Evolutionary conservation across 2,888 invertebrate species (phyloP).

Genomic region (Noctua comes): DNA sequence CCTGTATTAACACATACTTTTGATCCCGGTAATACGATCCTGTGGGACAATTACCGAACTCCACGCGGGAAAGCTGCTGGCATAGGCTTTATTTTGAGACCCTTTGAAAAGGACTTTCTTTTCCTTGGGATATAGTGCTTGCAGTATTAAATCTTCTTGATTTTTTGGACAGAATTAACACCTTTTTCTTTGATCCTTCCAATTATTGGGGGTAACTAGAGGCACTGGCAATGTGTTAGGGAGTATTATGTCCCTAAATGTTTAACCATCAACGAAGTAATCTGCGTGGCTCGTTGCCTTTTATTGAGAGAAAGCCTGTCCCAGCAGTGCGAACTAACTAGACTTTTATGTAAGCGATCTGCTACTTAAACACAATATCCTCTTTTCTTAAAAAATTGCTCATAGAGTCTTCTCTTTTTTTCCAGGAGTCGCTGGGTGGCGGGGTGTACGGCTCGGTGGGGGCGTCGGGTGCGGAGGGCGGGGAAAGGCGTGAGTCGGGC

Average conservation of each 20-base stretch:
- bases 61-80: too few relatives aligned
- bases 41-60: too few relatives aligned
- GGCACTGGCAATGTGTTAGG: not conserved
- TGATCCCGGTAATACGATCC: too few relatives aligned
- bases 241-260: not conserved
- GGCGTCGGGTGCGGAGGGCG: slow-evolving; percentile 85
- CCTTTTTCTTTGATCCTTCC: not conserved
- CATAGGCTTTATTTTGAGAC: too few relatives aligned
- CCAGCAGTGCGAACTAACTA: not conserved
- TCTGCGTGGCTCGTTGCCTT: not conserved
- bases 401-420: slow-evolving; percentile 21
- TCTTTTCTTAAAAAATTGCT: not conserved
- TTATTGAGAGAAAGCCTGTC: not conserved
- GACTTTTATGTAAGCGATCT: not conserved
- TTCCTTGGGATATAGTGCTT: not conserved
- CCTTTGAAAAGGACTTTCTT: too few relatives aligned
- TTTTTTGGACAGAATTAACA: not conserved
- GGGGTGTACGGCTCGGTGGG: slow-evolving; percentile 81
- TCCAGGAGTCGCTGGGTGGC: slow-evolving; percentile 84
- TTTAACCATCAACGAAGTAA: not conserved
- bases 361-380: not conserved
- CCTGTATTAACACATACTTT: too few relatives aligned
- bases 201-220: not conserved
- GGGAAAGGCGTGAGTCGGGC: slow-evolving; percentile 94
- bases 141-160: not conserved